Conservation (phyloP, 2,888 invertebrate genomes). For the Folsomia candida region DNA sequence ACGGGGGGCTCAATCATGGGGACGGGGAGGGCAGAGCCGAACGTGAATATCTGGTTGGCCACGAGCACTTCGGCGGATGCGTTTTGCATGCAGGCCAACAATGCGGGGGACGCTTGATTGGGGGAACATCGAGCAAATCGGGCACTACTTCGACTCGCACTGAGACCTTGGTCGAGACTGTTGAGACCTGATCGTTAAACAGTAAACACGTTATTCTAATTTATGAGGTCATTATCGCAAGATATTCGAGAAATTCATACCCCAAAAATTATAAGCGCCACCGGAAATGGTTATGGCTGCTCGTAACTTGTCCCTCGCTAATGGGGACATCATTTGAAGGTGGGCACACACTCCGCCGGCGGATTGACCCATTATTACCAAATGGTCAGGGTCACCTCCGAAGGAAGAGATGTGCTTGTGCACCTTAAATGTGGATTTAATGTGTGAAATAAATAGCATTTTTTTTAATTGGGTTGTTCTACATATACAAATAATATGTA, state of each 20-base stretch:
- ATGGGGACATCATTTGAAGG: slow-evolving; percentile 35
- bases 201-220: too few relatives aligned
- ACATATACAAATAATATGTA: too few relatives aligned
- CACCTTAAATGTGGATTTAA: too few relatives aligned
- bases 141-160: slow-evolving; percentile 25
- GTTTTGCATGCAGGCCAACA: slow-evolving; percentile 30
- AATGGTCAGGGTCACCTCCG: slow-evolving; percentile 21
- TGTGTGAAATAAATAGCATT: background rate
- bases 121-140: slow-evolving; percentile 28
- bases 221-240: too few relatives aligned
- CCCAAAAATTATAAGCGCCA: slow-evolving; percentile 37
- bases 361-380: slow-evolving; percentile 27
- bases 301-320: slow-evolving; percentile 23
- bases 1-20: slow-evolving; percentile 35
- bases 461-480: too few relatives aligned
- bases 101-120: slow-evolving; percentile 2
- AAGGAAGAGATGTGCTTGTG: slow-evolving; percentile 26
- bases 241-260: too few relatives aligned
- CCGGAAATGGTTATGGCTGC: slow-evolving; percentile 30
- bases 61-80: slow-evolving; percentile 32
- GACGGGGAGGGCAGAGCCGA: slow-evolving; percentile 24
- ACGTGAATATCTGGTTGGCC: slow-evolving; percentile 32
- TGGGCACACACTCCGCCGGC: slow-evolving; percentile 30
- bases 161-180: slow-evolving; percentile 19
- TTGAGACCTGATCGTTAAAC: background rate